Base-by-base conservation (phyloP, 2,888 invertebrate genomes). In the Uropetala carovei region DNA sequence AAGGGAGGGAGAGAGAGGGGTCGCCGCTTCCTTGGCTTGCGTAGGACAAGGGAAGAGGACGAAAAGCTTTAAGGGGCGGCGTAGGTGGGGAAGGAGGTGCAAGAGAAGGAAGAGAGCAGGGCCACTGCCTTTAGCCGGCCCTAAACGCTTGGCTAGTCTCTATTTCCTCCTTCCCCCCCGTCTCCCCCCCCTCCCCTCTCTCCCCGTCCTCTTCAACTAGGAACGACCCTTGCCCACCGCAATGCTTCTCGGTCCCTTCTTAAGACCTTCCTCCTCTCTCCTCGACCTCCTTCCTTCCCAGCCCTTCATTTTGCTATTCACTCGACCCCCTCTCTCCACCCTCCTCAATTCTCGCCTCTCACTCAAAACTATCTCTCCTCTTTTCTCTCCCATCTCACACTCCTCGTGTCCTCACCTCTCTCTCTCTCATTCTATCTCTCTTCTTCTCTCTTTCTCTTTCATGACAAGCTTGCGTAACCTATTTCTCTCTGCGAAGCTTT, bases 101-200 rank as follows among this genome's bases (percentile, higher is more conserved):
- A 43, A 4, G 18, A n/a, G 56, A 14, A 56, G 22, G 18, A 43
- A 43, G 83, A 83, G 83, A 83, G 86, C 60, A 16, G 89, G 89
- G 89, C 89, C 59, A 86, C 60, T 86, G 86, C 86, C 89, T 89
- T 89, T 64, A 89, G 89, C 89, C 89, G 89, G 89, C 89, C 89
- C 89, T 89, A 89, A 64, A 89, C 89, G 89, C 89, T 89, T 68
- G 18, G 89, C 89, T 89, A 64, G 43, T 64, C 43, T 43, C 89
- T 83, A 56, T 57, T 57, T 57, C 43, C 7, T 56, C 5, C 43
- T 43, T 5, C 43, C 43, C 43, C 43, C 5, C n/a, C n/a, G n/a
- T n/a, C n/a, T n/a, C n/a, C 5, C 43, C 43, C 43, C 5, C 43
- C 5, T 5, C 5, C 43, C 5, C 43, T 43, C 43, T 43, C 43